A percentile compares a stretch with the other conserved stretches of the same genome.
Conservation (phyloP, 2,113 vertebrate genomes). For the Pungitius pungitius region DNA sequence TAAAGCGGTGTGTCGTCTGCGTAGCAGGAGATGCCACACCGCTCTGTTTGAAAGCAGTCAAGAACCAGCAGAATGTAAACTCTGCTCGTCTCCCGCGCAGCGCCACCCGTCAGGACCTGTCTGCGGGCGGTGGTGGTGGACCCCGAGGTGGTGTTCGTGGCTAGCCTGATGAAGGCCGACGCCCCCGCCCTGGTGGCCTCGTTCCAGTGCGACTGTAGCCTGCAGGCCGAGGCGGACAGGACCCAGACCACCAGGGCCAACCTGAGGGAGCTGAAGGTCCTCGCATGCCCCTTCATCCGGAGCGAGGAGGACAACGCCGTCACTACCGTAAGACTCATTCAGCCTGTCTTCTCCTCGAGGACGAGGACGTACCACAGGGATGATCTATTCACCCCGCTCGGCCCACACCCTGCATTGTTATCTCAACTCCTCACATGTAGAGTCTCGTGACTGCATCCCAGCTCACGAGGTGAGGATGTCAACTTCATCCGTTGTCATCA, state of each 20-base stretch:
- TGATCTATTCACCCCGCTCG: too few relatives aligned
- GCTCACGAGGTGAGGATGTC: too few relatives aligned
- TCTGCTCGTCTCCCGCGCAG: conserved; percentile 28
- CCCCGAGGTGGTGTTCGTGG: conserved; percentile 96
- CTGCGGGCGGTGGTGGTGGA: conserved; percentile 87
- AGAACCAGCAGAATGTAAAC: neutral
- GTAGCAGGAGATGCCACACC: neutral
- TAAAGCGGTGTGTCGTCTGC: neutral
- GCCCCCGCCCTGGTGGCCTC: conserved; percentile 90
- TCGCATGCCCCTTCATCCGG: conserved; percentile 91
- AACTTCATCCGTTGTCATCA: too few relatives aligned
- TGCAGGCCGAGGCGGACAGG: conserved; percentile 67
- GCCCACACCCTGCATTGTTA: too few relatives aligned
- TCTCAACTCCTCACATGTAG: too few relatives aligned
- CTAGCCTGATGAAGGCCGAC: conserved; percentile 87
- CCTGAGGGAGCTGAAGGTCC: conserved; percentile 87
- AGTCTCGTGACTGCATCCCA: too few relatives aligned
- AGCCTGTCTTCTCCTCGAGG: too few relatives aligned
- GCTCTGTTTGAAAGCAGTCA: neutral
- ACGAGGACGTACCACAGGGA: too few relatives aligned
- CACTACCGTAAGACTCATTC: conserved; percentile 84
- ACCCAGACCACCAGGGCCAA: conserved; percentile 83
- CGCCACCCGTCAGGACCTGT: conserved; percentile 42
- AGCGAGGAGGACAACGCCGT: conserved; percentile 79
- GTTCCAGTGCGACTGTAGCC: conserved; percentile 88